Evolutionary conservation across 2,888 invertebrate genomes (phyloP), one percentile per base, ranked within the genome.

Genomic region (Thera obeliscata): DNA sequence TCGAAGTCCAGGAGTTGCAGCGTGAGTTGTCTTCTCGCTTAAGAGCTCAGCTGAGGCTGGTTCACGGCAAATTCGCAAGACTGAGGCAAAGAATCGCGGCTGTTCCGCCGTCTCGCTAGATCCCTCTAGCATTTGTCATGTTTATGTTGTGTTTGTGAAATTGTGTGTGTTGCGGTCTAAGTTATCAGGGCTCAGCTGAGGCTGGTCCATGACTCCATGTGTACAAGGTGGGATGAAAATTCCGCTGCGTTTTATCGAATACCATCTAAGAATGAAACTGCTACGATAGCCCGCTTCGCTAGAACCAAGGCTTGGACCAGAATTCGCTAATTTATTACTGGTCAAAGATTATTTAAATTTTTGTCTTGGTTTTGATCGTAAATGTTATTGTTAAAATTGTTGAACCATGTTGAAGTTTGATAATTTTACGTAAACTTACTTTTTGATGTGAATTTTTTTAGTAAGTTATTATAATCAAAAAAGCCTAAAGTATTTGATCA

Each of bases 1-100:
- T 95, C 77, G 97, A 97, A 81, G 96, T 97, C 74, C 97, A 97
- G 83, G 96, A 96, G 72, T 87, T 97, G 78, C 97, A 97, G 87
- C 95, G 96, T 75, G 97, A 97, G 89, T 94, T 97, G 77, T 96
- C 96, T 49, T 95, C 95, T 69, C 95, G 96, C n/a, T 94, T 97
- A 72, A 95, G 96, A 74, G 93, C 95, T 69, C 97, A 97, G 85
- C 94, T 97, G 80, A 91, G 94, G 56, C 93, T 95, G 76, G 96
- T 97, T 85, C 96, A 97, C 85, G 95, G 96, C 65, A 96, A 96
- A 81, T 97, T 96, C 86, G 95, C 96, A 79, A 88, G 95, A 72
- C 91, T 97, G 55, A 95, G 96, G 69, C 96, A 96, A 79, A 95
- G 96, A 76, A 95, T 97, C 76, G 95, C 95, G 67, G 94, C 94